Conservation (phyloP, 2,888 invertebrate species). For the Synergus laeviventris region DNA sequence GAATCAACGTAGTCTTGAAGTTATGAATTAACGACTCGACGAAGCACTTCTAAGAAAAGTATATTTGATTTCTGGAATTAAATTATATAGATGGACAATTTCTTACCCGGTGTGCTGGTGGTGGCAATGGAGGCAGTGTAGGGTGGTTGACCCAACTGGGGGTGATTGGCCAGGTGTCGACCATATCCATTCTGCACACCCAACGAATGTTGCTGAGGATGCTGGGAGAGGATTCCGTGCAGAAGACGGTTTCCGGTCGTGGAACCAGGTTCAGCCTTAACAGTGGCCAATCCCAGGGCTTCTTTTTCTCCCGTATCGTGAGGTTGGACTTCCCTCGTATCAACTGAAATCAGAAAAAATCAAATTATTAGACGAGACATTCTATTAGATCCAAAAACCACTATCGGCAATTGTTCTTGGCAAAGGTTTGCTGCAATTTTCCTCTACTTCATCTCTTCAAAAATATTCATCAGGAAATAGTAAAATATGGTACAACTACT, state of each 20-base stretch:
- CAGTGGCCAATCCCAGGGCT: slow-evolving; percentile 67
- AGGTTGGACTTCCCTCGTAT: slow-evolving; percentile 79
- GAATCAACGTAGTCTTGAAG: neutral
- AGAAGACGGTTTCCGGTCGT: slow-evolving; percentile 76
- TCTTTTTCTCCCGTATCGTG: slow-evolving; percentile 70
- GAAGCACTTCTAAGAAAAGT: neutral
- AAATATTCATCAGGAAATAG: neutral
- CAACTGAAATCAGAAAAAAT: slow-evolving; percentile 77
- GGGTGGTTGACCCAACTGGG: slow-evolving; percentile 80
- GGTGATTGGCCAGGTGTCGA: slow-evolving; percentile 72
- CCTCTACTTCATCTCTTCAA: neutral
- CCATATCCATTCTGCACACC: slow-evolving; percentile 72
- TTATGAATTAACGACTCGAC: slow-evolving; percentile 5
- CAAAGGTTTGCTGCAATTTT: neutral
- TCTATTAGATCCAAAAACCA: too few relatives aligned
- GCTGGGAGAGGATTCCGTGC: slow-evolving; percentile 82
- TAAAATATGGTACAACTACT: too few relatives aligned
- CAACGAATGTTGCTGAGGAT: slow-evolving; percentile 77
- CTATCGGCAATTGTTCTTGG: too few relatives aligned
- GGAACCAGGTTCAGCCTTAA: slow-evolving; percentile 73
- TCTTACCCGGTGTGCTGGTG: slow-evolving; percentile 79
- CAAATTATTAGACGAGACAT: neutral
- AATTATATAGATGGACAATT: slow-evolving; percentile 52
- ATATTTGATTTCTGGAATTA: too few relatives aligned
- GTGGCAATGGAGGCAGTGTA: slow-evolving; percentile 76